phyloP scores from a whole-genome alignment of 1,140 invertebrate species.

The Camponotus vicinus region DNA sequence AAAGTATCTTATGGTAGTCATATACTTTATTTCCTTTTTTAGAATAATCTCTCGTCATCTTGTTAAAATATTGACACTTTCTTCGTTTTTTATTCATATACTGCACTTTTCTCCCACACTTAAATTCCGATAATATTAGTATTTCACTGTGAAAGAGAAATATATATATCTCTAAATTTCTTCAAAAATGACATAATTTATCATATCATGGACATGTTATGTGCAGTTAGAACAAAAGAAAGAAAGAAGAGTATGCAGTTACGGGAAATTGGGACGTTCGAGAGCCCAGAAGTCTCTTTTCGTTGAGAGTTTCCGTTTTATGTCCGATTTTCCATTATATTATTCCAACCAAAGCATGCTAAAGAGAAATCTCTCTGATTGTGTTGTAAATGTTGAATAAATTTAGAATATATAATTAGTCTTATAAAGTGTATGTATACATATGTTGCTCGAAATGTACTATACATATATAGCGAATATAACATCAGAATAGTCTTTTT shows the following conservation, averaged over 20 bases:
- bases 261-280: slow-evolving; percentile 11
- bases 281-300: neutral
- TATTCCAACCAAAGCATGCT: slow-evolving; percentile 45
- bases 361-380: slow-evolving; percentile 51
- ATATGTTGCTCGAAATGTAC: slow-evolving; percentile 63
- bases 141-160: neutral
- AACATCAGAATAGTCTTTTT: slow-evolving; percentile 65
- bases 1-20: neutral
- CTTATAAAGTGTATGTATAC: slow-evolving; percentile 42
- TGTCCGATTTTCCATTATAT: slow-evolving; percentile 34
- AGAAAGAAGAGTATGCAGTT: neutral
- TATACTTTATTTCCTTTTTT: slow-evolving; percentile 21
- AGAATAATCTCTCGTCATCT: slow-evolving; percentile 7
- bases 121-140: slow-evolving; percentile 8
- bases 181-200: neutral
- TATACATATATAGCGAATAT: slow-evolving; percentile 59
- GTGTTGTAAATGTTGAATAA: slow-evolving; percentile 68
- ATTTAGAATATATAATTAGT: slow-evolving; percentile 61
- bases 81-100: neutral
- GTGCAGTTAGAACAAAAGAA: slow-evolving; percentile 5
- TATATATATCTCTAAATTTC: slow-evolving; percentile 36
- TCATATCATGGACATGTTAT: neutral
- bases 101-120: neutral
- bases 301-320: neutral
- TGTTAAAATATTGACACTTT: neutral